These are phyloP conservation scores for Propsilocerus akamusi DNA, from an alignment of 1,140 invertebrate species.

Conservation along the genomic window DNA sequence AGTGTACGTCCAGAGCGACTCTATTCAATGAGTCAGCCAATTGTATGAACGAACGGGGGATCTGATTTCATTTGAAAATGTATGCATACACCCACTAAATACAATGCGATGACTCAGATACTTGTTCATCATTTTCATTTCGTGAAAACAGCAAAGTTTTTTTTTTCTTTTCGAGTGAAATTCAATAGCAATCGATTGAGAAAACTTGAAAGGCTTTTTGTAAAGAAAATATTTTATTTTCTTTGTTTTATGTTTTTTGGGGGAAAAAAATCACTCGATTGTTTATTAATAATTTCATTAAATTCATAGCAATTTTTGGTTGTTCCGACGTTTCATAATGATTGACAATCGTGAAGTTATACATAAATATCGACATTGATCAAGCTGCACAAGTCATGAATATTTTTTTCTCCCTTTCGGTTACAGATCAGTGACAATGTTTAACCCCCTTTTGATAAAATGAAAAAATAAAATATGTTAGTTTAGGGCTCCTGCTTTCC, in stretches of 20 bases:
- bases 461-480: no score
- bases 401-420: neutral
- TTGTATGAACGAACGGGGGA: no score
- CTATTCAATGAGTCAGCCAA: no score
- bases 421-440: constrained; percentile 1
- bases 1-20: no score
- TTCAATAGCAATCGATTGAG: no score
- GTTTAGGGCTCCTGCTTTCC: neutral
- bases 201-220: constrained; percentile 1
- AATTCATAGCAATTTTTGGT: neutral
- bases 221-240: neutral
- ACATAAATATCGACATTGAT: neutral
- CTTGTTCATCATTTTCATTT: no score
- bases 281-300: neutral
- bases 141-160: no score
- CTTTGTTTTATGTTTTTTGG: neutral
- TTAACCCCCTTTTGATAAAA: no score
- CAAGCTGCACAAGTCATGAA: neutral
- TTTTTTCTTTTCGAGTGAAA: no score
- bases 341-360: neutral
- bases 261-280: neutral
- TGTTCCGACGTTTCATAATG: neutral
- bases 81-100: no score
- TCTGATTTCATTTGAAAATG: no score
- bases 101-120: no score